Evolutionary conservation across 2,113 vertebrate species (phyloP).

Genomic region (Canis aureus): DNA sequence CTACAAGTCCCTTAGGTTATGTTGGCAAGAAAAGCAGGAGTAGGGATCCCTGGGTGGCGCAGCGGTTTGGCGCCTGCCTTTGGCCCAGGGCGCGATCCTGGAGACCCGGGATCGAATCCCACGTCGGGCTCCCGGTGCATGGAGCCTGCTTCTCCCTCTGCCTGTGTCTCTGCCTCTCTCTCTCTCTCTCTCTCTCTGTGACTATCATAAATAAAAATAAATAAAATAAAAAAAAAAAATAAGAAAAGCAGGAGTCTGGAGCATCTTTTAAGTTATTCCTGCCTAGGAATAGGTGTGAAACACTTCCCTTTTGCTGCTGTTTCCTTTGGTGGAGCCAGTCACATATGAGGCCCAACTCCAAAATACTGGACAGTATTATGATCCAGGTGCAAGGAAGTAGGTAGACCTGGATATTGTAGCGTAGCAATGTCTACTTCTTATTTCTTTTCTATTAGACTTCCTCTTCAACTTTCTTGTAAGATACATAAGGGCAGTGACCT

Average conservation of each 20-base stretch:
- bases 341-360: neutral
- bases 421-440: neutral
- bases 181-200: too few species aligned
- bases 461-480: neutral
- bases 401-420: neutral
- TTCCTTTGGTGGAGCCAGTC: neutral
- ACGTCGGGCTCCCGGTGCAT: too few species aligned
- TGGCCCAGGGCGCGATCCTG: too few species aligned
- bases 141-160: too few species aligned
- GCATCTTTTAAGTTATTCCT: neutral
- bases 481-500: too few species aligned
- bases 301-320: neutral
- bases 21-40: too few species aligned
- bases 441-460: neutral
- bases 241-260: neutral
- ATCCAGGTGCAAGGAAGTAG: neutral
- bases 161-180: too few species aligned
- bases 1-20: neutral
- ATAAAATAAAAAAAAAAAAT: too few species aligned
- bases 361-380: neutral
- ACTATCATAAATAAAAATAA: too few species aligned
- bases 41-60: too few species aligned
- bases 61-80: too few species aligned
- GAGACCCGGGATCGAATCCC: too few species aligned
- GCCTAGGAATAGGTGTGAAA: neutral